Evolutionary conservation across 2,113 vertebrate species (phyloP), one percentile per base, ranked within the genome.

Genomic region (Tauraco erythrolophus): DNA sequence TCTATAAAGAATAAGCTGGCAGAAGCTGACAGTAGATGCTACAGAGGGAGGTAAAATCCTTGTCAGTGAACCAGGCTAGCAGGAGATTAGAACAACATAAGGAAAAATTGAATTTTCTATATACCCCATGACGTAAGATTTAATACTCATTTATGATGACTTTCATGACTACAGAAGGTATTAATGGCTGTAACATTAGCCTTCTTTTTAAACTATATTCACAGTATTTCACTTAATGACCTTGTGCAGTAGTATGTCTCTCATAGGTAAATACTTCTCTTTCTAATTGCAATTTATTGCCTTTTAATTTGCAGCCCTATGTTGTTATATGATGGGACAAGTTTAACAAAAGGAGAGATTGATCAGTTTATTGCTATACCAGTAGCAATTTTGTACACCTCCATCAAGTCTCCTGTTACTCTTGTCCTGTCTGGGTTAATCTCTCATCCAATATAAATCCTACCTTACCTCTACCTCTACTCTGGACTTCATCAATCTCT

Each of bases 1-100:
- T 45, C 92, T 92, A 84, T 94, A 91, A 95, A 95, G 86, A 84
- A 92, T 91, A 96, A 94, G 45, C 80, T 94, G 83, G 80, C 93
- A 94, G 74, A 58, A 88, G 57, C 75, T 89, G 88, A 79, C 68
- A 87, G 45, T 87, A 78, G 77, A 89, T 88, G 25, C 80, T 87
- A 89, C 4, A 8, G 86, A 87, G 64, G 35, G 72, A 84, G 45
- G 91, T 91, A 96, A 95, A 94, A 87, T 84, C 53, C 50, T 78
- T 81, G 13, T 94, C 76, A 92, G 56, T 65, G 53, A 92, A 94
- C 60, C 65, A 92, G 92, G 22, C 18, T 69, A 87, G 57, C 68
- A 75, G 76, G 39, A 2, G 2, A 84, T 24, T 43, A 78, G 72
- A 82, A 71, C 11, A 82, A 53, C 12, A 33, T 31, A 81, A 91